Evolutionary conservation across 2,113 vertebrate genomes (phyloP).

Genomic region (Solenodon paradoxus): DNA sequence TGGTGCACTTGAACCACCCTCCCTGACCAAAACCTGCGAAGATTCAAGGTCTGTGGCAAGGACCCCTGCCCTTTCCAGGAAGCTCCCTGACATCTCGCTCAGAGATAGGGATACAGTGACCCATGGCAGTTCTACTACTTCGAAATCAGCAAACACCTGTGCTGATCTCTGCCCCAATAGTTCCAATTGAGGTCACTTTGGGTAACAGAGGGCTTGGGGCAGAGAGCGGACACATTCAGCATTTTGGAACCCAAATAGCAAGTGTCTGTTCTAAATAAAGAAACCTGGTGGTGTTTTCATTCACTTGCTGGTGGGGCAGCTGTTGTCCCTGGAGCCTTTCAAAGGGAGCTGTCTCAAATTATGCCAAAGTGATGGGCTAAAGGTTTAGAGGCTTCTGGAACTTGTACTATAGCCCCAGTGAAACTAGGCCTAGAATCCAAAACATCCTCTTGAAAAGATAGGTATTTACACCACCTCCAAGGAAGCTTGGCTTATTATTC

Average conservation of each 20-base stretch:
- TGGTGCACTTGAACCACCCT: background rate
- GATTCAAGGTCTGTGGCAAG: background rate
- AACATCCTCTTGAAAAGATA: background rate
- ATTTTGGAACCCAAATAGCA: slow-evolving; percentile 30
- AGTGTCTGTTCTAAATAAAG: slow-evolving; percentile 46
- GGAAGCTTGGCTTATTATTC: background rate
- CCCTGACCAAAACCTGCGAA: background rate
- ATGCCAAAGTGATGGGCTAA: slow-evolving; percentile 4
- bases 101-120: background rate
- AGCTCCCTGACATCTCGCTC: background rate
- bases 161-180: background rate
- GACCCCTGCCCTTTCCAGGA: background rate
- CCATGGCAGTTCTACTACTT: background rate
- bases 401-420: background rate
- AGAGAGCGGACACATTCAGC: background rate
- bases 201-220: background rate
- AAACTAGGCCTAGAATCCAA: background rate
- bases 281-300: slow-evolving; percentile 40
- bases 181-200: background rate
- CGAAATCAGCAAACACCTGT: slow-evolving; percentile 10
- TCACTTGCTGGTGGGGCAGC: slow-evolving; percentile 21
- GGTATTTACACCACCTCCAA: background rate
- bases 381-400: background rate
- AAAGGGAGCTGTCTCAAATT: slow-evolving; percentile 10
- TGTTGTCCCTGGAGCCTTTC: slow-evolving; percentile 4